Base-by-base conservation (phyloP, 1,140 invertebrate genomes). In the Cotesia vestalis region DNA sequence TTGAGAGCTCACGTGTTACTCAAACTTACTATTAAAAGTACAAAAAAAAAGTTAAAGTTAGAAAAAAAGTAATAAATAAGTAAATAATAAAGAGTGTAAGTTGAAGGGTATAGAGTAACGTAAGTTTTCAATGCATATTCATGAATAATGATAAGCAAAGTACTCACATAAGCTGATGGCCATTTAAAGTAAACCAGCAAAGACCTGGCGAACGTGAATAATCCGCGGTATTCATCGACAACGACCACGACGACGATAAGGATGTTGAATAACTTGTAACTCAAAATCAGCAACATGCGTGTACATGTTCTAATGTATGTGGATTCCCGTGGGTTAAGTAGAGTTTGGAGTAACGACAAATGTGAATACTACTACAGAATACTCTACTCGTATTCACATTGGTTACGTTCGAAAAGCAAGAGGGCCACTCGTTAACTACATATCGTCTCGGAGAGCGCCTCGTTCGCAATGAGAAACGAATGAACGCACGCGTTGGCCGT, bases 391-490 rank as follows among this genome's bases (percentile, higher is more conserved):
- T 6, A 27, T 27, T 27, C 27, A 66, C 61, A 68, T 40, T 64
- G 69, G 72, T 73, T 73, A 69, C 72, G 72, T 73, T 73, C 62
- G 62, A 70, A 73, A 69, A 73, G 72, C 72, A 59, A 69, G 72
- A 73, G 67, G 66, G 72, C 72, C 68, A 55, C 51, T 67, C 66
- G 66, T 53, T 12, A 12, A 51, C 51, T 51, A n/a, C n/a, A n/a
- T n/a, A 67, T 67, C 51, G 66, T 53, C 27, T 9, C 51, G 66
- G 66, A 67, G 66, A 67, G 46, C 66, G 66, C 66, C 66, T 67
- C 66, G 51, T 67, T 67, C 51, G 66, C 52, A 52, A 67, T 11
- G 55, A 72, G 57, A 61, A 38, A 72, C 40, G 40, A 60, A 20
- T 51, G 20, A 72, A 72, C 55, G 66, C 71, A 67, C 63, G 71